Evolutionary conservation across 2,113 vertebrate genomes (phyloP).

Genomic region (Hypomesus transpacificus): DNA sequence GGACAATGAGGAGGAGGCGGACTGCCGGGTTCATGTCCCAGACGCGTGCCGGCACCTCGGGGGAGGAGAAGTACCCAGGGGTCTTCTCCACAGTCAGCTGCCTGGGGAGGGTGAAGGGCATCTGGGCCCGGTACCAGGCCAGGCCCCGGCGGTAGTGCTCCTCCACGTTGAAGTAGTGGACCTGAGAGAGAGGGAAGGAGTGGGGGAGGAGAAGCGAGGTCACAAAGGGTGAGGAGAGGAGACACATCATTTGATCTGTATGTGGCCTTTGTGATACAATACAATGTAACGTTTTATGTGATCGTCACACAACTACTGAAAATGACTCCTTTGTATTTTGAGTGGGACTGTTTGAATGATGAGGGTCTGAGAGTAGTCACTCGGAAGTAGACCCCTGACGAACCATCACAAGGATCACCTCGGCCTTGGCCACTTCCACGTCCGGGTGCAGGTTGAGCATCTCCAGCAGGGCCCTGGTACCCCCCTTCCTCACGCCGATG

Average conservation of each 20-base stretch:
- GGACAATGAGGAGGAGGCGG: slow-evolving; percentile 74
- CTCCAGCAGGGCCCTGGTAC: slow-evolving; percentile 77
- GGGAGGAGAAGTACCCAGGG: slow-evolving; percentile 75
- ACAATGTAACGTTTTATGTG: too few relatives aligned
- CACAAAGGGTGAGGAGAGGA: neutral
- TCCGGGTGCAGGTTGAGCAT: slow-evolving; percentile 80
- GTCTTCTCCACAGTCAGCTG: slow-evolving; percentile 81
- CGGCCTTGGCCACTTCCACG: slow-evolving; percentile 74
- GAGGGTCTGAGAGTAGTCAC: neutral
- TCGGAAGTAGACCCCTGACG: neutral
- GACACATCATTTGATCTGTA: neutral
- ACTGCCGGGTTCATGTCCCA: slow-evolving; percentile 66
- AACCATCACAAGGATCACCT: slow-evolving; percentile 46
- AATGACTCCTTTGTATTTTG: too few relatives aligned
- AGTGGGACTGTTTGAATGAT: too few relatives aligned
- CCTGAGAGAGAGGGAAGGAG: slow-evolving; percentile 37
- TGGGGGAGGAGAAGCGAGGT: neutral
- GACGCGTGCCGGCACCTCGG: slow-evolving; percentile 65
- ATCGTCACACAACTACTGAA: too few relatives aligned
- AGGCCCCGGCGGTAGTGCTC: slow-evolving; percentile 73
- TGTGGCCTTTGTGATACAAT: neutral
- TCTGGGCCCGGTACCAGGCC: slow-evolving; percentile 77
- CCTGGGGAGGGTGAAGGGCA: slow-evolving; percentile 66
- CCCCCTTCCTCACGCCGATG: slow-evolving; percentile 78
- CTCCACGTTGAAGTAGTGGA: slow-evolving; percentile 80